Evolutionary conservation across 2,888 invertebrate genomes (phyloP), one percentile per base, ranked within the genome.

Genomic region (Mythimna loreyi): DNA sequence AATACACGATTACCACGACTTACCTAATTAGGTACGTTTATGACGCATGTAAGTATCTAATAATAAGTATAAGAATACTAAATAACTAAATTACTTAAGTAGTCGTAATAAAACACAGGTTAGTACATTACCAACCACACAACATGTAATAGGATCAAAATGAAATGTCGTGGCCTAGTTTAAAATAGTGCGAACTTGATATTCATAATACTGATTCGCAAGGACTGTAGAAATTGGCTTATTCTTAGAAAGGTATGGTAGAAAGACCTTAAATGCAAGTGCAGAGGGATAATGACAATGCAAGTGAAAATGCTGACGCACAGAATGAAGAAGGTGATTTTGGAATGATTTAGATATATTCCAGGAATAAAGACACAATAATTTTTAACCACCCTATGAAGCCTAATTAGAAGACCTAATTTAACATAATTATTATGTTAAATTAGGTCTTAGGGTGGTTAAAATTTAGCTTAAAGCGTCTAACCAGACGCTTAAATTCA

Each of bases 41-140:
- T 63, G 36, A 70, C 9, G 64, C n/a, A 49, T 47, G 13, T 61
- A 40, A 40, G 16, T 19, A 40, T 16, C 16, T 40, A 9, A 4
- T 28, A 52, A 53, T 52, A 70, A 47, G 11, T 21, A 19, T 9
- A 23, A 52, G 23, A 52, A 1, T 60, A 60, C 21, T 36, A n/a
- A 63, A 73, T 28, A 62, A 73, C 33, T 2, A 43, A 40, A 72
- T 58, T n/a, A 47, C 45, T 72, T 43, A 28, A 3, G 28, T 28
- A 28, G 68, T 25, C 9, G 40, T 30, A n/a, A 40, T 43, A 68
- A 43, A 72, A 28, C 25, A 7, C 36, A 70, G 30, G 49, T 25
- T n/a, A 40, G 23, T n/a, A 28, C 28, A 28, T 59, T 23, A 23
- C 23, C 23, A 25, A 25, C 9, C 16, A 40, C 19, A 43, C 36